Evolutionary conservation across 2,113 vertebrate species (phyloP).

Genomic region (Corythoichthys intestinalis): DNA sequence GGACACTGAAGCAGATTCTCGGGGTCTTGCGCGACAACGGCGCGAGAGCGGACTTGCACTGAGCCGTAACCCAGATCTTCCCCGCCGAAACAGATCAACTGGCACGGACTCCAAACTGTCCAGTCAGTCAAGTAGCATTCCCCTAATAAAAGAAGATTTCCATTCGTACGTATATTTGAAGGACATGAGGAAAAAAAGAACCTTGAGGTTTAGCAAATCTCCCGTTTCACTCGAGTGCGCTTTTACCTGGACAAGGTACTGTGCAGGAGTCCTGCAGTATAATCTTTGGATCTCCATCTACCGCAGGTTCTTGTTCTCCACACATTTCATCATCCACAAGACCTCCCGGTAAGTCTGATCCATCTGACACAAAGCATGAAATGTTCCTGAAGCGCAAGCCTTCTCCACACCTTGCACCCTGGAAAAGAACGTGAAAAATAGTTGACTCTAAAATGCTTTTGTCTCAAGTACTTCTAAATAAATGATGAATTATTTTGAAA

Average conservation of each 20-base stretch:
- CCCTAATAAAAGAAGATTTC: slow-evolving; percentile 60
- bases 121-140: slow-evolving; percentile 96
- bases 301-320: slow-evolving; percentile 78
- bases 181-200: not conserved
- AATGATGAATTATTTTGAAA: not conserved
- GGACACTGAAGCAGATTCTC: slow-evolving; percentile 92
- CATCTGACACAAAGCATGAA: slow-evolving; percentile 91
- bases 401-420: slow-evolving; percentile 87
- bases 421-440: not conserved
- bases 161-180: too few species aligned
- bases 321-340: slow-evolving; percentile 91
- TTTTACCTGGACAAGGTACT: slow-evolving; percentile 86
- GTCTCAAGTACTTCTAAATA: too few species aligned
- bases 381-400: slow-evolving; percentile 86
- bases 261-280: slow-evolving; percentile 85
- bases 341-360: slow-evolving; percentile 73
- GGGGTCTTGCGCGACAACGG: slow-evolving; percentile 87
- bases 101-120: slow-evolving; percentile 90
- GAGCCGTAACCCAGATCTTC: slow-evolving; percentile 89
- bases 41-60: slow-evolving; percentile 88
- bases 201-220: too few species aligned
- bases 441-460: too few species aligned
- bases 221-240: not conserved
- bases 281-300: slow-evolving; percentile 79
- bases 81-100: slow-evolving; percentile 86